phyloP scores from a whole-genome alignment of 2,888 invertebrate genomes.

The Priocnemis perturbator region DNA sequence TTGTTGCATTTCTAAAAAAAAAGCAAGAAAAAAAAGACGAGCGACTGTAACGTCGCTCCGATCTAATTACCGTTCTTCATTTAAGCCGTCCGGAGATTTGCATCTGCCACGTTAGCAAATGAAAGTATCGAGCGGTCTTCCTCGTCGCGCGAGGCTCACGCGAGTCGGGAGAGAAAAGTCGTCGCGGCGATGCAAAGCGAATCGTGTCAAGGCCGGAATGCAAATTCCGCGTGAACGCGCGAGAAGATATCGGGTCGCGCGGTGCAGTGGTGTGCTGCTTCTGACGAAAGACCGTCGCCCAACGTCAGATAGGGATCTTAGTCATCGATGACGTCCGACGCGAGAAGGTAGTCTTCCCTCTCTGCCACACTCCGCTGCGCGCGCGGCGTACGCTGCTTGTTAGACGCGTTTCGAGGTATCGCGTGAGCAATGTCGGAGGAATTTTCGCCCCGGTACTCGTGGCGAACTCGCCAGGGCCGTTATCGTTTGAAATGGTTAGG shows the following conservation, averaged over 20 bases:
- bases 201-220: too few species aligned
- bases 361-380: not conserved
- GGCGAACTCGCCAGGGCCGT: constrained; percentile 13
- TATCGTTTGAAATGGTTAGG: constrained; percentile 23
- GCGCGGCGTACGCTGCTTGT: not conserved
- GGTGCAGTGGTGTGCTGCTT: not conserved
- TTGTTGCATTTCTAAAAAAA: too few species aligned
- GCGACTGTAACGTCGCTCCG: too few species aligned
- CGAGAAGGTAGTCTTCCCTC: not conserved
- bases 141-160: too few species aligned
- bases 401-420: not conserved
- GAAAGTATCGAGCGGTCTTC: too few species aligned
- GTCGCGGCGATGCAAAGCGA: too few species aligned
- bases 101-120: too few species aligned
- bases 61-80: too few species aligned
- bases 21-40: too few species aligned
- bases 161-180: too few species aligned
- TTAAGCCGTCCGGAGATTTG: too few species aligned
- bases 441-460: constrained; percentile 23
- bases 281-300: not conserved
- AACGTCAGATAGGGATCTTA: not conserved
- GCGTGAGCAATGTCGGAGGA: constrained; percentile 24
- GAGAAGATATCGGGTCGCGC: not conserved
- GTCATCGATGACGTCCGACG: not conserved
- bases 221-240: constrained; percentile 2